These are phyloP conservation scores for Drosophila mojavensis DNA, from an alignment of 1,140 invertebrate species.

Conservation along the genomic window DNA sequence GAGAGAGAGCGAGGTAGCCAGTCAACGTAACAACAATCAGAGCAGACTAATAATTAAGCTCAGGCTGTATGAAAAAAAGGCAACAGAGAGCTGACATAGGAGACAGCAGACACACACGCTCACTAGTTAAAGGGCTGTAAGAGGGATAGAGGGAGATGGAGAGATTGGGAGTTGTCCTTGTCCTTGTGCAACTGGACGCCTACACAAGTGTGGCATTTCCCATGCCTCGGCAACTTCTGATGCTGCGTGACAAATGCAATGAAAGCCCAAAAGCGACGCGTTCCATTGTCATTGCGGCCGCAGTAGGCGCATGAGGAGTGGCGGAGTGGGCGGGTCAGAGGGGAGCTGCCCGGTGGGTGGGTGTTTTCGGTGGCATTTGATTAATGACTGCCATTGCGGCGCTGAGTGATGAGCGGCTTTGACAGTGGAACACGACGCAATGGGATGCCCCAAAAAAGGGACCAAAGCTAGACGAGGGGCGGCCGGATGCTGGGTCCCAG, in stretches of 20 bases:
- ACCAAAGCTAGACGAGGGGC: not conserved
- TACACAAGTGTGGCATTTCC: slow-evolving; percentile 47
- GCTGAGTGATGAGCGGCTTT: slow-evolving; percentile 52
- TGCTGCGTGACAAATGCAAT: slow-evolving; percentile 71
- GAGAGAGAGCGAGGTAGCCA: not conserved
- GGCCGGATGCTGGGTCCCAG: not conserved
- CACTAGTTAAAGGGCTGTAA: not conserved
- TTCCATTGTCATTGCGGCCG: slow-evolving; percentile 38
- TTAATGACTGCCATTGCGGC: slow-evolving; percentile 73
- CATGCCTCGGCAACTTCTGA: slow-evolving; percentile 36
- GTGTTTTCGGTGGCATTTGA: slow-evolving; percentile 63
- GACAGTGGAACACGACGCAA: slow-evolving; percentile 36
- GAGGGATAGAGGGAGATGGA: not conserved
- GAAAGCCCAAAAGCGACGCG: slow-evolving; percentile 59
- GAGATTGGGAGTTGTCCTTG: slow-evolving; percentile 2
- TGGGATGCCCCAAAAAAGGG: not conserved
- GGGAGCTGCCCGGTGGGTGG: slow-evolving; percentile 15
- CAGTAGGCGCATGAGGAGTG: not conserved
- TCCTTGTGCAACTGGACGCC: slow-evolving; percentile 13
- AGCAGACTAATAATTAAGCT: slow-evolving; percentile 36
- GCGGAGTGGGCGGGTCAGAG: slow-evolving; percentile 3
- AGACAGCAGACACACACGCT: not conserved
- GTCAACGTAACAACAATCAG: slow-evolving; percentile 17
- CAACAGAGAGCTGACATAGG: not conserved
- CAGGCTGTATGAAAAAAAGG: not conserved